Conservation (phyloP, 1,140 invertebrate species). For the Physella acuta region DNA sequence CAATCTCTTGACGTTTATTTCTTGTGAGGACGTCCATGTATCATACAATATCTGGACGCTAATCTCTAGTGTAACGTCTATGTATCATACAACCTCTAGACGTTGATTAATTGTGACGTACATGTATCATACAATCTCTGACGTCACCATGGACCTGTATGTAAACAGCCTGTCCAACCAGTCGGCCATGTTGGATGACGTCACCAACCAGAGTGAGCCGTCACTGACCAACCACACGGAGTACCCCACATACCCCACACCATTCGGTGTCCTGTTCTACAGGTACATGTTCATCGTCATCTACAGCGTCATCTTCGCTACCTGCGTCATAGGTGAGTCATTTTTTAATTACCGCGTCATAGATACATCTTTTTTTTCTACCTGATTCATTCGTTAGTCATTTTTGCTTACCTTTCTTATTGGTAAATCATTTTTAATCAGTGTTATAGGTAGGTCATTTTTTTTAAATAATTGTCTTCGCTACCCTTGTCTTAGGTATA, state of each 20-base stretch:
- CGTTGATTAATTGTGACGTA: too few relatives aligned
- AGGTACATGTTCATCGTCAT: slow-evolving; percentile 21
- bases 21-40: not conserved
- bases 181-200: not conserved
- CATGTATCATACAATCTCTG: too few relatives aligned
- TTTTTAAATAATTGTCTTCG: too few relatives aligned
- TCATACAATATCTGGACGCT: too few relatives aligned
- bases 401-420: too few relatives aligned
- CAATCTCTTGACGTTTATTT: not conserved
- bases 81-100: not conserved
- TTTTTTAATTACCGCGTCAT: too few relatives aligned
- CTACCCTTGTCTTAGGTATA: too few relatives aligned
- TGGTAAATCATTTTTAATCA: too few relatives aligned
- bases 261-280: slow-evolving; percentile 15
- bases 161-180: not conserved
- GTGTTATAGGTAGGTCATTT: too few relatives aligned
- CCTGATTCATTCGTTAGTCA: too few relatives aligned
- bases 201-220: not conserved
- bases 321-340: slow-evolving; percentile 13
- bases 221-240: not conserved
- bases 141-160: not conserved
- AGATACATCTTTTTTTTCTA: too few relatives aligned
- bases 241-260: not conserved
- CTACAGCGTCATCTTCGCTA: slow-evolving; percentile 15
- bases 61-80: not conserved